Conservation (phyloP, 2,113 vertebrate species). For the Oreochromis aureus region DNA sequence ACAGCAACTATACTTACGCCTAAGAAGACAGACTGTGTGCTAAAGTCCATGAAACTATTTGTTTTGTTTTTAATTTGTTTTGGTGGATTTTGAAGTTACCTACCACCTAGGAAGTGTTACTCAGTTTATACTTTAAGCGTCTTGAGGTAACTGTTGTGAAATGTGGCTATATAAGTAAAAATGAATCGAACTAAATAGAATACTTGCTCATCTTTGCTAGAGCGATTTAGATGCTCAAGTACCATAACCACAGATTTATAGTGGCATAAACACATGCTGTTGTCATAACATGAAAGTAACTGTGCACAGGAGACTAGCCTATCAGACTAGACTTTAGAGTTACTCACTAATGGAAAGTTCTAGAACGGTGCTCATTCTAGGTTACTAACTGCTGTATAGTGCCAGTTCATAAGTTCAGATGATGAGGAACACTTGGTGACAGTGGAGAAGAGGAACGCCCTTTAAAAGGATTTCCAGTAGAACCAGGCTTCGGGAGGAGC, state of each 20-base stretch:
- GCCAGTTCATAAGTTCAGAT: too few species aligned
- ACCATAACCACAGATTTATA: neutral
- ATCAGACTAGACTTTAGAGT: neutral
- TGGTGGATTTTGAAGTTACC: neutral
- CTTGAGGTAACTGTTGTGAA: neutral
- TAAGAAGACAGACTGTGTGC: neutral
- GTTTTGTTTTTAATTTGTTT: neutral
- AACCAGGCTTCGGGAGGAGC: neutral
- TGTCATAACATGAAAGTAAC: neutral
- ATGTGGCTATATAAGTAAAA: neutral
- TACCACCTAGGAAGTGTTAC: neutral
- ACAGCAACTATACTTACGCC: neutral
- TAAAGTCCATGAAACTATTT: neutral
- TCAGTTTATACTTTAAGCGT: neutral
- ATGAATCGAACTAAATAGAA: neutral
- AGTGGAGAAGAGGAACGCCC: too few species aligned
- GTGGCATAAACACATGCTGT: neutral
- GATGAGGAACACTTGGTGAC: too few species aligned
- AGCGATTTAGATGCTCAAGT: neutral
- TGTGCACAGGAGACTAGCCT: neutral
- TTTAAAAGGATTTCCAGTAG: neutral
- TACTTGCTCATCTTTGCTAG: neutral
- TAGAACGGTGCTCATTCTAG: too few species aligned
- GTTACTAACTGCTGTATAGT: too few species aligned
- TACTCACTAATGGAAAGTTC: neutral